Percentiles rank a stretch among this genome's conserved stretches.
phyloP scores from a whole-genome alignment of 2,113 vertebrate species.

The Lipotes vexillifer region DNA sequence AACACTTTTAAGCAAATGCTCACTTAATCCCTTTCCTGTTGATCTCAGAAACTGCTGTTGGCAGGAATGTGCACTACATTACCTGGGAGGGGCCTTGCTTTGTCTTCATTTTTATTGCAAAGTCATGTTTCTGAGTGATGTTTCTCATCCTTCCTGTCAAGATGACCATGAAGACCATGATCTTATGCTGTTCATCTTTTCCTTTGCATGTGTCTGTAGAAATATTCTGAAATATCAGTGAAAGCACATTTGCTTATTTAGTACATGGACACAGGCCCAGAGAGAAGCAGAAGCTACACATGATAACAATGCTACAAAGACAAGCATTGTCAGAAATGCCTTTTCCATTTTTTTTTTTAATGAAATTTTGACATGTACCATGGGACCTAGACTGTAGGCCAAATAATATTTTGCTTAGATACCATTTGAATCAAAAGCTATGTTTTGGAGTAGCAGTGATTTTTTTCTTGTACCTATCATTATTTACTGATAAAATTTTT shows the following conservation, averaged over 20 bases:
- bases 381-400: background rate
- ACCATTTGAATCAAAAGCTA: background rate
- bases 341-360: background rate
- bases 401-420: background rate
- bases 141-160: slow-evolving; percentile 22
- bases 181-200: slow-evolving; percentile 36
- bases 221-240: background rate
- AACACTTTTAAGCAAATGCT: slow-evolving; percentile 46
- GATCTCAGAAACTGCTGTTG: slow-evolving; percentile 52
- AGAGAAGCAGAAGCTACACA: background rate
- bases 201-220: slow-evolving; percentile 30
- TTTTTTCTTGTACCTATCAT: background rate
- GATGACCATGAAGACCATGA: slow-evolving; percentile 37
- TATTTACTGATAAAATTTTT: background rate
- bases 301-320: background rate
- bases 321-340: background rate
- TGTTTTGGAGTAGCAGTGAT: background rate
- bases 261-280: background rate
- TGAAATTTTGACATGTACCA: background rate
- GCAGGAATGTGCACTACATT: slow-evolving; percentile 10
- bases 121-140: slow-evolving; percentile 59
- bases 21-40: slow-evolving; percentile 58
- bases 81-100: slow-evolving; percentile 42
- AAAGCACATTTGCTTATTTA: background rate
- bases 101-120: slow-evolving; percentile 62